Evolutionary conservation across 2,888 invertebrate genomes (phyloP), one percentile per base, ranked within the genome.

Genomic region (Phanerotoma sp.): DNA sequence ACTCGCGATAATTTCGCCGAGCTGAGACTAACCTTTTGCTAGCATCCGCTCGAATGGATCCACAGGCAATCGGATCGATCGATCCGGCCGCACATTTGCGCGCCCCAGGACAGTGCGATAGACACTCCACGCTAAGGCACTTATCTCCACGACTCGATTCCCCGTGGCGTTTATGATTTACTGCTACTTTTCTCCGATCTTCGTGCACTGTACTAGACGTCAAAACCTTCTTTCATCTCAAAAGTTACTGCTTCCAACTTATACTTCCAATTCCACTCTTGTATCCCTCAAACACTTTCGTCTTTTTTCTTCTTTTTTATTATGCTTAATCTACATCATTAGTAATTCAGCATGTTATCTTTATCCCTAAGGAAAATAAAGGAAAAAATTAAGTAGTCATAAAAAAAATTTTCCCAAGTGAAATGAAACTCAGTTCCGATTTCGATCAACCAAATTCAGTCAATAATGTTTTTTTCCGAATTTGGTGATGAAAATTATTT

Each of bases 101-200:
- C 37, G 51, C 61, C 53, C 47, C 51, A 38, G 33, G 37, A 33
- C 32, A 35, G 37, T 42, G 56, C 51, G 42, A 50, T 40, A 40
- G 40, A 59, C 49, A 51, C 53, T 38, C 50, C 56, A 55, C 58
- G 56, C 52, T 44, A 60, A 56, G 56, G 57, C 61, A 62, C 54
- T 62, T 62, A 58, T 63, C 62, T 62, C 64, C 54, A 54, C 55
- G 48, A 61, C 56, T 60, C 57, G 62, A 63, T 62, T 56, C 63
- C 66, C 62, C 45, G 62, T 61, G 63, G 66, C 62, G 62, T 62
- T 66, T 70, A 68, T 66, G 66, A 68, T 68, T 67, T 66, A 67
- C 58, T 52, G 56, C 55, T 60, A 51, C 53, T 60, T 57, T 57
- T 55, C 55, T 52, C 45, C 58, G 48, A 48, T 47, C 53, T 25